Conservation (phyloP, 2,113 vertebrate species). For the Uropsilus gracilis region DNA sequence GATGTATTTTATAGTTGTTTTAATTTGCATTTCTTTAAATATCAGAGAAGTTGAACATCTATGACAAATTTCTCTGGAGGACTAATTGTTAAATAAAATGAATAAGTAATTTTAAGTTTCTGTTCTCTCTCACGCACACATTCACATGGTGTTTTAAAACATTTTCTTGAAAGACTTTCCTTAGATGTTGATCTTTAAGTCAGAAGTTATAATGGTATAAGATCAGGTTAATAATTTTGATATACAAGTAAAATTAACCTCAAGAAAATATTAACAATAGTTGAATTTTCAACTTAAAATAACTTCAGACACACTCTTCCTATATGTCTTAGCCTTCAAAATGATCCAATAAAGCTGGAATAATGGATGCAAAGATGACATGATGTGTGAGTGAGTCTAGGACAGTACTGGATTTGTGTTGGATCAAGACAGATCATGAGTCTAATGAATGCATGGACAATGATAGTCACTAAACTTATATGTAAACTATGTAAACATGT, state of each 20-base stretch:
- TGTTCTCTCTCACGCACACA: not conserved
- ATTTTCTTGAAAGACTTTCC: not conserved
- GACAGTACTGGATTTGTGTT: not conserved
- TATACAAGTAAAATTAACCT: not conserved
- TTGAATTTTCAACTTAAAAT: slow-evolving; percentile 6
- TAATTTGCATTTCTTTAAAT: slow-evolving; percentile 50
- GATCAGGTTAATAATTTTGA: not conserved
- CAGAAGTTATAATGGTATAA: not conserved
- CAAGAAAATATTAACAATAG: slow-evolving; percentile 5
- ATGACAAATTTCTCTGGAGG: not conserved
- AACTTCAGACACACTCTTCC: not conserved
- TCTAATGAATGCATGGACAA: not conserved
- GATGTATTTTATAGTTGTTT: not conserved
- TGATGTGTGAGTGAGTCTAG: not conserved
- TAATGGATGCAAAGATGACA: not conserved
- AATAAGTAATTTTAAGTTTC: no score
- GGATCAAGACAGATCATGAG: not conserved
- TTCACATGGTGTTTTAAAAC: not conserved
- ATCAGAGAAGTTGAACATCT: not conserved
- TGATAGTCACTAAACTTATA: not conserved
- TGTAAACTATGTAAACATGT: not conserved
- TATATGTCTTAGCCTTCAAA: not conserved
- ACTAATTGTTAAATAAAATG: slow-evolving; percentile 15
- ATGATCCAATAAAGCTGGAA: not conserved
- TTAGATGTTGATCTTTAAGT: not conserved